Evolutionary conservation across 2,113 vertebrate species (phyloP).

Genomic region (Tachysurus fulvidraco): DNA sequence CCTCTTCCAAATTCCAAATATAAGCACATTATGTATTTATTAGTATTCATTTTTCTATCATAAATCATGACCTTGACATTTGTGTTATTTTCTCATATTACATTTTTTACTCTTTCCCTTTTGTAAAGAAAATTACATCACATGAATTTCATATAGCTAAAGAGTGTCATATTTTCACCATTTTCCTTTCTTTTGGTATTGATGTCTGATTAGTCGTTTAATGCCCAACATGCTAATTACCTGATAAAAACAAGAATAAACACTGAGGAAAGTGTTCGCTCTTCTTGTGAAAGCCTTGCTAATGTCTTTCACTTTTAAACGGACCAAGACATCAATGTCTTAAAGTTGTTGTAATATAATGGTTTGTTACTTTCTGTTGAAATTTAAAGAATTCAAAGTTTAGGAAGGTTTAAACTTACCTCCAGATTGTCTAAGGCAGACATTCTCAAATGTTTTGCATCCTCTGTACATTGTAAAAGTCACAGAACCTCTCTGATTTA

Average conservation of each 20-base stretch:
- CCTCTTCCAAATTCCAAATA: slow-evolving; percentile 6
- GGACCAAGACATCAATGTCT: neutral
- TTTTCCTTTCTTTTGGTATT: slow-evolving; percentile 57
- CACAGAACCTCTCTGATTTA: neutral
- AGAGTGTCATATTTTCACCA: slow-evolving; percentile 28
- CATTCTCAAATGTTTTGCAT: neutral
- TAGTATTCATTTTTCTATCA: neutral
- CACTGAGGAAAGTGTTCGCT: neutral
- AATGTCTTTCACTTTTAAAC: neutral
- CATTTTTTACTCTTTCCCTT: neutral
- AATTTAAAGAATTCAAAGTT: neutral
- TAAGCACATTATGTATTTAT: neutral
- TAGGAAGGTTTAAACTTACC: neutral
- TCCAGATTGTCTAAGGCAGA: neutral
- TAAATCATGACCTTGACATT: neutral
- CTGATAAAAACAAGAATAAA: neutral
- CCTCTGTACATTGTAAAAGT: neutral
- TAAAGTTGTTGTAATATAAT: neutral
- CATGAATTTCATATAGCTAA: slow-evolving; percentile 47
- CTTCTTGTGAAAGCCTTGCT: neutral
- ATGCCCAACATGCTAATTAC: slow-evolving; percentile 58
- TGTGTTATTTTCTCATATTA: neutral
- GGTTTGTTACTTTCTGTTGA: neutral
- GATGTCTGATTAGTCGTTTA: slow-evolving; percentile 66
- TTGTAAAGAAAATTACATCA: neutral